Evolutionary conservation across 2,888 invertebrate species (phyloP), one percentile per base, ranked within the genome.

Genomic region (Synanthedon vespiformis): DNA sequence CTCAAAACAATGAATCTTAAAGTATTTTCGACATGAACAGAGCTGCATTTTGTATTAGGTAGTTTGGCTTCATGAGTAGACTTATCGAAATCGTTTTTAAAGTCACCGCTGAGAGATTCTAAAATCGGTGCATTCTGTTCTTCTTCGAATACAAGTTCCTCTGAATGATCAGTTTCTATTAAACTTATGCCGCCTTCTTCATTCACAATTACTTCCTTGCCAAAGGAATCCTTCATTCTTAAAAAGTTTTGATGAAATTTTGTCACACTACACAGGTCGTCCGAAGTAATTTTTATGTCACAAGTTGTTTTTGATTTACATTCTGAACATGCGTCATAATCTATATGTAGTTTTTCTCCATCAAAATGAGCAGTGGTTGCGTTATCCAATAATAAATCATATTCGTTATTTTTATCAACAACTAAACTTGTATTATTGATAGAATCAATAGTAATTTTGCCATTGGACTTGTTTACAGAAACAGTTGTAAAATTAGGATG

Each of bases 401-500:
- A 85, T 52, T 72, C 57, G 57, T 80, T 79, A 47, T 70, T 52
- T 12, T 55, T 57, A 58, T 77, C 68, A 16, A 84, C 56, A 2
- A 62, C 60, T 3, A 85, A 66, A 13, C 58, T 62, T 5, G 73
- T 73, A 11, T 72, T 65, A 54, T 84, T 83, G 5, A 85, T 83
- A 3, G 85, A 85, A 40, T 75, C 73, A 2, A 85, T 61, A 5
- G 70, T 63, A 55, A 86, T 67, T 51, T 67, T 70, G 8, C 61
- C 70, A 54, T 67, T 71, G 40, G 68, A 63, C 63, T 78, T 81
- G 60, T 88, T 77, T 55, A 88, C 73, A 49, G 73, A 75, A 14
- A 89, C 72, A n/a, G 86, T 83, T n/a, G 89, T 78, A 60, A 89
- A 89, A 68, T 88, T 81, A 40, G 71, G 67, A 72, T 89, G 89